These are phyloP conservation scores for Bombycilla garrulus DNA, from an alignment of 2,113 vertebrate species.

Conservation along the genomic window DNA sequence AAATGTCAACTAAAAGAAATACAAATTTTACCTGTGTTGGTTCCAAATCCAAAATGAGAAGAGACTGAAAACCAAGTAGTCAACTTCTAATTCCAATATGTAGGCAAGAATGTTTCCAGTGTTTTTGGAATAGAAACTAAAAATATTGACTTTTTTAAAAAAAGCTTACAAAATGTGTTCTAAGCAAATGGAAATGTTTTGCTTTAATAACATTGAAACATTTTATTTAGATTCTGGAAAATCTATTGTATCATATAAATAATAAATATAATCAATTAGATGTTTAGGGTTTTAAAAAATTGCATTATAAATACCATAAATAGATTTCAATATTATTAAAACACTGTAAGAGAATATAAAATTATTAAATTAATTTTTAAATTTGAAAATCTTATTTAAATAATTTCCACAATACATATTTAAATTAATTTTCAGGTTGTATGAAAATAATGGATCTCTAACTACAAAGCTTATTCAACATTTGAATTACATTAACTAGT, in stretches of 20 bases:
- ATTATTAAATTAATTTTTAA: background rate
- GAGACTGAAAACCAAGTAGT: background rate
- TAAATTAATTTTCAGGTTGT: background rate
- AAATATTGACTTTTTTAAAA: background rate
- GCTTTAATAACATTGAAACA: background rate
- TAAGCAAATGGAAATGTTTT: background rate
- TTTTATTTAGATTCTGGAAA: background rate
- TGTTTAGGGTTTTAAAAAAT: rapidly evolving
- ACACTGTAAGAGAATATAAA: background rate
- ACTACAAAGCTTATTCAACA: background rate
- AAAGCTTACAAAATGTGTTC: background rate
- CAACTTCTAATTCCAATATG: background rate
- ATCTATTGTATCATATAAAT: background rate
- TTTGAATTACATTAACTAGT: background rate
- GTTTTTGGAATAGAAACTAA: background rate
- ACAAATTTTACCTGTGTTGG: background rate
- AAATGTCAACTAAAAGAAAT: background rate
- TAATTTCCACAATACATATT: background rate
- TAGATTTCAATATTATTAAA: background rate
- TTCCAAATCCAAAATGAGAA: background rate
- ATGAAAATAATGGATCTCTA: background rate
- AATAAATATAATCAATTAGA: background rate
- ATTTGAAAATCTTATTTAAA: background rate
- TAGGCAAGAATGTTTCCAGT: background rate
- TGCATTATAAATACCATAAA: background rate